Percentiles rank a stretch among this genome's conserved stretches.
Evolutionary conservation across 2,888 invertebrate genomes (phyloP).

Genomic region (Ischnus inquisitorius): DNA sequence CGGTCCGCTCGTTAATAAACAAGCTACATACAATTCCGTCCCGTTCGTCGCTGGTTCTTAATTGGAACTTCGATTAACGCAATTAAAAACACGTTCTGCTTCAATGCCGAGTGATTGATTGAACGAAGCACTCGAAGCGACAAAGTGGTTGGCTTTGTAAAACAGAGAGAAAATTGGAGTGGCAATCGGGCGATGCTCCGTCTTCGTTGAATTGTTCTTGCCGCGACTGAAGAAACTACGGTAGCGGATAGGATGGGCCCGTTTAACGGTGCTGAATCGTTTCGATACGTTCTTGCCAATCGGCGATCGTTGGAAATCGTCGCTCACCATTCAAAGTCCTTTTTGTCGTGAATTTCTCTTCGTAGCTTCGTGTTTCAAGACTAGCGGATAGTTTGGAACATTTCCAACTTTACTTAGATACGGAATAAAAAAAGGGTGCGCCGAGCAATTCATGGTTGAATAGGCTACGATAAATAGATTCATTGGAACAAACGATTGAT

Average conservation of each 20-base stretch:
- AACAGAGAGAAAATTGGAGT: slow-evolving; percentile 49
- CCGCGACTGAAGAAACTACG: slow-evolving; percentile 10
- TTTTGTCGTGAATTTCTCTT: not conserved
- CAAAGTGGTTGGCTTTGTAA: slow-evolving; percentile 36
- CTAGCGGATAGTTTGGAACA: not conserved
- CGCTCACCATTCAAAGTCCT: slow-evolving; percentile 26
- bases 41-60: not conserved
- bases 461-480: too few relatives aligned
- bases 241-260: slow-evolving; percentile 14
- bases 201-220: slow-evolving; percentile 12
- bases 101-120: slow-evolving; percentile 38
- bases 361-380: not conserved
- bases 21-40: not conserved
- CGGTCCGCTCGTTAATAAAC: not conserved
- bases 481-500: too few relatives aligned
- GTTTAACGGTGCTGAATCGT: slow-evolving; percentile 19
- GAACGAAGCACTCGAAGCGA: slow-evolving; percentile 35
- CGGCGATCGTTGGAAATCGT: slow-evolving; percentile 7
- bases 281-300: slow-evolving; percentile 39
- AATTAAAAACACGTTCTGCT: slow-evolving; percentile 49
- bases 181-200: slow-evolving; percentile 4
- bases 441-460: too few relatives aligned
- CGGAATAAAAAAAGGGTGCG: too few relatives aligned
- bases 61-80: slow-evolving; percentile 47
- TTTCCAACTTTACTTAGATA: not conserved